Percentiles rank a stretch among this genome's conserved stretches.
These are phyloP conservation scores for Propithecus deckenii DNA, from an alignment of 2,797 vertebrate genomes.

Conservation along the genomic window DNA sequence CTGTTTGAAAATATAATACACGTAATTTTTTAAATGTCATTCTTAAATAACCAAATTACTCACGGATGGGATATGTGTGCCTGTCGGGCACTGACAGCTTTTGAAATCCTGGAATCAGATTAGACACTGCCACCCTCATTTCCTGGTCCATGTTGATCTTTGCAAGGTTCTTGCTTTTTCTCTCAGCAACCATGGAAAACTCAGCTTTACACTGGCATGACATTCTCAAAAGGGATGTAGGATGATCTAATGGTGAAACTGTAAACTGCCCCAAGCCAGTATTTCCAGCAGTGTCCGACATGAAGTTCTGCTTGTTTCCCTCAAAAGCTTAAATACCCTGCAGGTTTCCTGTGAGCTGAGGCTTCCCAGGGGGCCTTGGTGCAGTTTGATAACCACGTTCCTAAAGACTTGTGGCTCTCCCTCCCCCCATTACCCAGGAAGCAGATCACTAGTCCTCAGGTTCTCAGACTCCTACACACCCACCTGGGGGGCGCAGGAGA, in stretches of 20 bases:
- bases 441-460: neutral
- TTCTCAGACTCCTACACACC: neutral
- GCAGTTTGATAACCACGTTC: neutral
- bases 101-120: neutral
- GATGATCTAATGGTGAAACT: too few relatives aligned
- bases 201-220: neutral
- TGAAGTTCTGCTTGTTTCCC: neutral
- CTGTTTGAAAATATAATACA: constrained; percentile 20
- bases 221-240: neutral
- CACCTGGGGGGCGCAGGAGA: neutral
- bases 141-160: neutral
- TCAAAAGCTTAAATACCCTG: neutral
- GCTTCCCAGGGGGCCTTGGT: neutral
- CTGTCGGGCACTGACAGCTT: neutral
- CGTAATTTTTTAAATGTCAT: neutral
- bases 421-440: neutral
- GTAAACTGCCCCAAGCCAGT: neutral
- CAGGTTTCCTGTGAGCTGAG: neutral
- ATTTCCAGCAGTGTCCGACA: neutral
- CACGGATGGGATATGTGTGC: neutral
- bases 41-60: neutral
- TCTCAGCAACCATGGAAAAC: neutral
- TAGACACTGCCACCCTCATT: neutral
- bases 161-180: neutral
- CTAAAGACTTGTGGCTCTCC: neutral